Percentiles rank a stretch among this genome's conserved stretches.
Evolutionary conservation across 2,113 vertebrate species (phyloP).

Genomic region (Laticauda laticaudata): DNA sequence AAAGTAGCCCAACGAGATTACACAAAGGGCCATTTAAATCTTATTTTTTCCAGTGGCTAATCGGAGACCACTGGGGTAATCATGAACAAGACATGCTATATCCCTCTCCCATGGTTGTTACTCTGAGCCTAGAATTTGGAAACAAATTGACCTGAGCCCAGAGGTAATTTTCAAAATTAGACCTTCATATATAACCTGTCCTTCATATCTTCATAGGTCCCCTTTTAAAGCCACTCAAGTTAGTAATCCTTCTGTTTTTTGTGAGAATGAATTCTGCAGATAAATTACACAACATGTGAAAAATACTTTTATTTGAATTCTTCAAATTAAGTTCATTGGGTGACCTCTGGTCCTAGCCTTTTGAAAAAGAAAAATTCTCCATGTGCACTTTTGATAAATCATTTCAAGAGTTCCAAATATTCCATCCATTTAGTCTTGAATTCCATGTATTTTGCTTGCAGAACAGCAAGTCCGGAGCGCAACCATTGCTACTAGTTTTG

Average conservation of each 20-base stretch:
- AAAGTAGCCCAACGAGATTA: not conserved
- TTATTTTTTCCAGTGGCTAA: not conserved
- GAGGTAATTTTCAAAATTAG: not conserved
- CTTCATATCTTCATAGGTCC: not conserved
- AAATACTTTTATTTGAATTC: not conserved
- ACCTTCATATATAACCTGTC: not conserved
- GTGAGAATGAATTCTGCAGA: not conserved
- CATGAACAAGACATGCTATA: not conserved
- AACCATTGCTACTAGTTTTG: not conserved
- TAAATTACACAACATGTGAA: not conserved
- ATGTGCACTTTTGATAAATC: not conserved
- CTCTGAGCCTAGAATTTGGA: not conserved
- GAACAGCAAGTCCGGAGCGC: not conserved
- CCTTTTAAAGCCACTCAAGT: not conserved
- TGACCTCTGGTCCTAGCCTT: not conserved
- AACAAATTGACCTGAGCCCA: not conserved
- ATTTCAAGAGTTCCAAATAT: not conserved
- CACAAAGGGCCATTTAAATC: not conserved
- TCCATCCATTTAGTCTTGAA: not conserved
- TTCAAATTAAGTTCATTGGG: not conserved
- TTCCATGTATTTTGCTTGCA: not conserved
- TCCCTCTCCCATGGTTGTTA: not conserved
- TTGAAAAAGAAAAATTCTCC: not conserved
- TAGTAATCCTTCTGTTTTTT: not conserved
- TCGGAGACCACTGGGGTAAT: not conserved